Conservation (phyloP, 2,113 vertebrate species). For the Lampris megalopsis region DNA sequence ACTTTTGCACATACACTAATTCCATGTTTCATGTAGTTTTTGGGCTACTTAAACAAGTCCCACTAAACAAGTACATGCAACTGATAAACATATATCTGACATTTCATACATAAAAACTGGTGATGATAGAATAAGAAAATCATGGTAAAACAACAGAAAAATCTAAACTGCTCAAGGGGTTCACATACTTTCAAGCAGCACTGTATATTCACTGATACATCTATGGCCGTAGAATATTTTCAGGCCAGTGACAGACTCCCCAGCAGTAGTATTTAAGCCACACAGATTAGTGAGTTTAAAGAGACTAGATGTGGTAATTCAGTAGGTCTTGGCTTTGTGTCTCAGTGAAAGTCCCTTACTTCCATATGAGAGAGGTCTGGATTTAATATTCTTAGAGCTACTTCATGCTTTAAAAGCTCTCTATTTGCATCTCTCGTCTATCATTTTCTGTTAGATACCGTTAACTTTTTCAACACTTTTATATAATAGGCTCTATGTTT, state of each 20-base stretch:
- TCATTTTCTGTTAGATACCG: background rate
- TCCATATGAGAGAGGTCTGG: constrained; percentile 31
- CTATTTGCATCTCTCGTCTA: background rate
- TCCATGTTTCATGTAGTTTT: too few species aligned
- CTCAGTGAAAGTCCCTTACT: constrained; percentile 52
- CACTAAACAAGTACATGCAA: too few species aligned
- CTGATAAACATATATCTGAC: too few species aligned
- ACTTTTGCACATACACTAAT: too few species aligned
- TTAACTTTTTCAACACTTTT: constrained; percentile 1
- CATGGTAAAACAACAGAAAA: too few species aligned
- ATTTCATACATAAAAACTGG: too few species aligned
- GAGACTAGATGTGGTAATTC: constrained; percentile 27
- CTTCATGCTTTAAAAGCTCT: constrained; percentile 17
- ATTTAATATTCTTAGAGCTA: constrained; percentile 19
- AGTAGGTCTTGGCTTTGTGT: constrained; percentile 44
- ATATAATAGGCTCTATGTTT: background rate
- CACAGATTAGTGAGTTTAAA: constrained; percentile 21
- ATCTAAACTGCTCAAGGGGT: too few species aligned
- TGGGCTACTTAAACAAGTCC: too few species aligned
- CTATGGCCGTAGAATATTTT: background rate
- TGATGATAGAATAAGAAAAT: too few species aligned
- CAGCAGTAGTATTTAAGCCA: constrained; percentile 9
- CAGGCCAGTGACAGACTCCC: constrained; percentile 3
- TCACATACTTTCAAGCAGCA: too few species aligned
- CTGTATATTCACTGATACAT: background rate